These are phyloP conservation scores for Kryphioiulus occultus DNA, from an alignment of 2,888 invertebrate genomes.

Conservation along the genomic window DNA sequence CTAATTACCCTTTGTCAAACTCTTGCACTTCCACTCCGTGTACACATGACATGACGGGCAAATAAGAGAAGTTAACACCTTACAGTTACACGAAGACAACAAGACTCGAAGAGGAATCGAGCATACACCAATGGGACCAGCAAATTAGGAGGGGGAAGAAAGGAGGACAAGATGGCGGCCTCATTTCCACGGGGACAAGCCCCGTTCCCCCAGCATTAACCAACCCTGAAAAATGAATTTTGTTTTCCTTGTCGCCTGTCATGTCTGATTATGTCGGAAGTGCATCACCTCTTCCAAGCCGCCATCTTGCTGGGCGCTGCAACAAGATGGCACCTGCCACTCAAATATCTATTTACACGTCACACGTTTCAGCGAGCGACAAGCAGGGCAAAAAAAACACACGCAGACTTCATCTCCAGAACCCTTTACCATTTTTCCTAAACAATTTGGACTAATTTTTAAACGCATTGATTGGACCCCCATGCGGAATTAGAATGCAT, in stretches of 20 bases:
- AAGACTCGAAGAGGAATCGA: background rate
- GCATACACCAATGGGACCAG: background rate
- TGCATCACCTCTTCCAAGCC: background rate
- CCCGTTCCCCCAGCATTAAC: background rate
- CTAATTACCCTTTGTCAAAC: slow-evolving; percentile 16
- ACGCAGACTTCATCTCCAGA: background rate
- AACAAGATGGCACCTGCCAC: background rate
- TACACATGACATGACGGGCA: background rate
- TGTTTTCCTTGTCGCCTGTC: background rate
- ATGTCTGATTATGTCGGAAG: background rate
- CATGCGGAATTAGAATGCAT: too few relatives aligned
- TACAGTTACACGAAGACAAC: background rate
- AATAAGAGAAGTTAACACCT: slow-evolving; percentile 8
- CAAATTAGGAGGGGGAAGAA: background rate
- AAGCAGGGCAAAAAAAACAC: background rate
- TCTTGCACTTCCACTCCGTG: background rate
- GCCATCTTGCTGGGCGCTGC: background rate
- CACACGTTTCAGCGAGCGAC: background rate
- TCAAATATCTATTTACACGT: background rate
- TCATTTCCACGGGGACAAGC: background rate
- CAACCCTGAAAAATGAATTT: slow-evolving; percentile 5
- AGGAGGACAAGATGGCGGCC: background rate
- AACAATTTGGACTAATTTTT: too few relatives aligned
- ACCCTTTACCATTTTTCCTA: background rate
- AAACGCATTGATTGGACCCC: too few relatives aligned